Percentiles rank a stretch among this genome's conserved stretches.
phyloP scores from a whole-genome alignment of 2,797 vertebrate species.

The Sebastes cheni region DNA sequence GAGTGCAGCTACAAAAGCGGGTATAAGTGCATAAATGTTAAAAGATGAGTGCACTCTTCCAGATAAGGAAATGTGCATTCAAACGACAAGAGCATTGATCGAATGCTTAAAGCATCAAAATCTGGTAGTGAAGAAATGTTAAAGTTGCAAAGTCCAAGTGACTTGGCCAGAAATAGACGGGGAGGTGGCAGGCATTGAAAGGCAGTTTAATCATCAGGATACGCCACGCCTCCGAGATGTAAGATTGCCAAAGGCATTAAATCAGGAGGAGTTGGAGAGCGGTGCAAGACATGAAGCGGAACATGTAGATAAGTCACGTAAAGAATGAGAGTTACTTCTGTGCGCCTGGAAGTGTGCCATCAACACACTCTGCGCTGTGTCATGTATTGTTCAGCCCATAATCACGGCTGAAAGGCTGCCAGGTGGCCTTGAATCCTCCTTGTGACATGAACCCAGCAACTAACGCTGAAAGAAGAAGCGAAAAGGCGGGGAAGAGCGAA shows the following conservation, averaged over 20 bases:
- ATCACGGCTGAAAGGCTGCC: conserved; percentile 55
- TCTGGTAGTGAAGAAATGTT: background rate
- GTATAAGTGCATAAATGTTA: background rate
- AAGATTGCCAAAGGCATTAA: conserved; percentile 36
- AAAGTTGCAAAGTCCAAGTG: background rate
- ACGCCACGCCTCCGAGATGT: conserved; percentile 17
- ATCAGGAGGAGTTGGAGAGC: conserved; percentile 28
- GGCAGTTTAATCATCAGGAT: conserved; percentile 40
- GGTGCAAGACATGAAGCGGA: conserved; percentile 8
- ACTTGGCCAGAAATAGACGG: conserved; percentile 3
- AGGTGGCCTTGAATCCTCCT: conserved; percentile 47
- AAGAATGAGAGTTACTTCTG: conserved; percentile 37
- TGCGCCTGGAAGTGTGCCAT: conserved; percentile 53
- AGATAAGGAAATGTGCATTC: background rate
- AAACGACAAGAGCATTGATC: background rate
- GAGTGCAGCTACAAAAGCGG: background rate
- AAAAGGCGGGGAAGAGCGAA: conserved; percentile 3
- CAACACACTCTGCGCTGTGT: conserved; percentile 37
- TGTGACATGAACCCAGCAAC: conserved; percentile 35
- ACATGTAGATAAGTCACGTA: conserved; percentile 30
- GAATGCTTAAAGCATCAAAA: background rate
- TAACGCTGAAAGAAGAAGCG: conserved; percentile 2
- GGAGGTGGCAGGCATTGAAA: conserved; percentile 31
- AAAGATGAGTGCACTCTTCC: background rate
- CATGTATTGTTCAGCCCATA: conserved; percentile 46